Base-by-base conservation (phyloP, 1,140 invertebrate species). In the Daktulosphaira vitifoliae region DNA sequence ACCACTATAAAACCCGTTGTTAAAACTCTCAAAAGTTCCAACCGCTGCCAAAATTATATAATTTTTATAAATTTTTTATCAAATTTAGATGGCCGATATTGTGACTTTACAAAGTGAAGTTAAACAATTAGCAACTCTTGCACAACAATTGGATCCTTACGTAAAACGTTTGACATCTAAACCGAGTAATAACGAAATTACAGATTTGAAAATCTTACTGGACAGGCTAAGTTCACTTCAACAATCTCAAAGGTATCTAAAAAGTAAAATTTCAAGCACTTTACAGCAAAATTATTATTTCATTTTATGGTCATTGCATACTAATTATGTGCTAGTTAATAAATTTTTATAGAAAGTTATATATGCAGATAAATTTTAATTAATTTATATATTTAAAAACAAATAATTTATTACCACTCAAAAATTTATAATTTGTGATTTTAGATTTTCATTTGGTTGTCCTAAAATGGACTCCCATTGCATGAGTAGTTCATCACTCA, bases 101-200 rank as follows among this genome's bases (percentile, higher is more conserved):
- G 73, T 82, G 44, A 80, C 80, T 18, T 71, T 85, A 62, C 77
- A 80, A 46, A 81, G 80, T 65, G 84, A 86, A 73, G 79, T 84
- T 67, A 85, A 85, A 69, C 81, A 84, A 68, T 70, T 86, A 51
- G 82, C 81, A 69, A 78, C 75, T 37, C 73, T 83, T 33, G 80
- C 82, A 4, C 79, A 81, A 68, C 82, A 84, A 67, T 72, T 85
- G 54, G 82, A 85, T 69, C 82, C 83, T 2, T 84, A 81, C 68
- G 79, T 84, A 9, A 81, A 81, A 70, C 80, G 79, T 22, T 76
- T 84, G 66, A 71, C 71, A 18, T 51, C 59, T 20, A 69, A 71
- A 16, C 68, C 65, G 23, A 69, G 68, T 51, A 53, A 68, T 39
- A 68, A 72, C 13, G 70, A 72, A 54, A 68, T 72, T 53, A 69